Conservation (phyloP, 2,888 invertebrate species). For the Synanthedon andrenaeformis region DNA sequence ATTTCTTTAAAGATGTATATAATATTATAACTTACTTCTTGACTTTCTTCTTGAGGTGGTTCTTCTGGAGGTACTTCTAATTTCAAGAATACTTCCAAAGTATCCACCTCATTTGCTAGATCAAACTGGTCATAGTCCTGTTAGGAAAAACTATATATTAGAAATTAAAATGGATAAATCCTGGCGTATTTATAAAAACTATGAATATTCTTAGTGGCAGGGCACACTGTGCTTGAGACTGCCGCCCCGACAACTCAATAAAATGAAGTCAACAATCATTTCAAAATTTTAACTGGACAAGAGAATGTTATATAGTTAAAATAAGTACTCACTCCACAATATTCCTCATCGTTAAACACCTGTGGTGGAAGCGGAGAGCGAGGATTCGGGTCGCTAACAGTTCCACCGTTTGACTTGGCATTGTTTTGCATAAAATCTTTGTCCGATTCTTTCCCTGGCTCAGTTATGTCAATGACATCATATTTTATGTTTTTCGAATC, state of each 20-base stretch:
- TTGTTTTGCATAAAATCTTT: conserved; percentile 94
- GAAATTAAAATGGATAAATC: neutral
- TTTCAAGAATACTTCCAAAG: conserved; percentile 88
- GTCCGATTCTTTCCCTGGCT: conserved; percentile 88
- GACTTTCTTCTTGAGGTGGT: conserved; percentile 25
- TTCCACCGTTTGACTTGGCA: conserved; percentile 79
- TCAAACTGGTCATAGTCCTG: conserved; percentile 95
- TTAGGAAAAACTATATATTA: conserved; percentile 18
- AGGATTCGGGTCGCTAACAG: conserved; percentile 78
- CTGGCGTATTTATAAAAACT: neutral
- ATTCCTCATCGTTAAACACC: conserved; percentile 91
- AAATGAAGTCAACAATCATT: no score
- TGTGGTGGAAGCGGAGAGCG: conserved; percentile 92
- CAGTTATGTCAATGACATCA: conserved; percentile 93
- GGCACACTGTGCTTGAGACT: no score
- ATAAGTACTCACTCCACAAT: conserved; percentile 83
- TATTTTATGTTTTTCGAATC: conserved; percentile 92
- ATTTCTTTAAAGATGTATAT: neutral
- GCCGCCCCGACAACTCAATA: no score
- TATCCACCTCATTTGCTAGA: conserved; percentile 90
- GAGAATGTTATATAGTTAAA: no score
- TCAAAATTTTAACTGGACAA: no score
- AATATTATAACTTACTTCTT: conserved; percentile 4
- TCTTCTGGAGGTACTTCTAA: conserved; percentile 71
- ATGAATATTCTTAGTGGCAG: neutral